phyloP scores from a whole-genome alignment of 2,888 invertebrate genomes.

The Eumacrocentrus americanus region DNA sequence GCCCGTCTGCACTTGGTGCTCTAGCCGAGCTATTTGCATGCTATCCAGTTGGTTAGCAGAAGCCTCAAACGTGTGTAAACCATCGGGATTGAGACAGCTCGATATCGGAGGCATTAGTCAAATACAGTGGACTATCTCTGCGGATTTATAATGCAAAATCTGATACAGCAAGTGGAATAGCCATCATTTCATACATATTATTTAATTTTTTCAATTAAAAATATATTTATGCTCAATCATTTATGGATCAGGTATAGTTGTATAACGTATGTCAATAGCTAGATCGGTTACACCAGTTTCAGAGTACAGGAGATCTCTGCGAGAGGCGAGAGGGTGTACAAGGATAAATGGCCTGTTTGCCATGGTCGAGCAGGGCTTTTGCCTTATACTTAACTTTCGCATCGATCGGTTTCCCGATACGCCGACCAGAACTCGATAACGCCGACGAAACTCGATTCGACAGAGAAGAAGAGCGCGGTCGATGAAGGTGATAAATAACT shows the following conservation, averaged over 20 bases:
- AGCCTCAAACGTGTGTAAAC: conserved; percentile 6
- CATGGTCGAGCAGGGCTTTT: conserved; percentile 2
- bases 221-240: neutral
- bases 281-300: neutral
- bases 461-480: conserved; percentile 24
- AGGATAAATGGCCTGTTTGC: conserved; percentile 9
- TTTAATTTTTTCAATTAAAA: neutral
- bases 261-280: neutral
- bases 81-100: neutral
- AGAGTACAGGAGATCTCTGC: neutral
- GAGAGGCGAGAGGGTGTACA: neutral
- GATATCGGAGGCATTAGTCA: neutral
- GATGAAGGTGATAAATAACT: conserved; percentile 33
- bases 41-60: conserved; percentile 7
- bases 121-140: neutral
- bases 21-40: conserved; percentile 3
- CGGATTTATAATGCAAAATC: no score
- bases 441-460: conserved; percentile 31
- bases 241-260: neutral
- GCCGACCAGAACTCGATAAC: conserved; percentile 29
- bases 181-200: no score
- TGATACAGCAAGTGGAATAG: no score
- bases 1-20: conserved; percentile 13
- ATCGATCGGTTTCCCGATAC: conserved; percentile 21
- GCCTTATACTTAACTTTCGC: conserved; percentile 27